Evolutionary conservation across 2,797 vertebrate species (phyloP).

Genomic region (Labroides dimidiatus): DNA sequence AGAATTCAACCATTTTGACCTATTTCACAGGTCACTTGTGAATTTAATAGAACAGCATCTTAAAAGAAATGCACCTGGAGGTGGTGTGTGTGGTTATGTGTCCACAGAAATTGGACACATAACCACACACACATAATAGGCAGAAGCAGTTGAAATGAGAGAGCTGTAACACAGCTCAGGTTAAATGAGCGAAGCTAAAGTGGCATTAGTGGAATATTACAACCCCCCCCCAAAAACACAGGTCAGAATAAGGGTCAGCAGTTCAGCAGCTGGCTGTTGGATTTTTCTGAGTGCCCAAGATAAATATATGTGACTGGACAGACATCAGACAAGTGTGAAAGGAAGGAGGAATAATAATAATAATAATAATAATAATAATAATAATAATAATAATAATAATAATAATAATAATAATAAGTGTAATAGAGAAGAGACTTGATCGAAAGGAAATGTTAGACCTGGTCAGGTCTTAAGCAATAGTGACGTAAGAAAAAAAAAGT

Average conservation of each 20-base stretch:
- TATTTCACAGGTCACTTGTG: slow-evolving; percentile 36
- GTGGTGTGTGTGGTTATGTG: not conserved
- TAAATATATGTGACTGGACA: not conserved
- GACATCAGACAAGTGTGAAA: not conserved
- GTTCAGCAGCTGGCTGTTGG: slow-evolving; percentile 22
- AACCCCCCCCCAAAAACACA: not conserved
- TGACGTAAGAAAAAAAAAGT: not conserved
- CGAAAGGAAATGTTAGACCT: slow-evolving; percentile 17
- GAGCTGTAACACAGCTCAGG: slow-evolving; percentile 36
- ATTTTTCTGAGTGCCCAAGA: slow-evolving; percentile 14
- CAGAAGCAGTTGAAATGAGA: slow-evolving; percentile 18
- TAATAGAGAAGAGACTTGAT: not conserved
- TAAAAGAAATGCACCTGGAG: slow-evolving; percentile 25
- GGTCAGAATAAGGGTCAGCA: slow-evolving; percentile 26
- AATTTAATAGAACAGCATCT: slow-evolving; percentile 16
- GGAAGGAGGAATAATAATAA: not conserved
- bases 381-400: slow-evolving; percentile 6
- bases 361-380: slow-evolving; percentile 2
- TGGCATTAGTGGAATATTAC: slow-evolving; percentile 29
- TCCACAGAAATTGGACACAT: slow-evolving; percentile 11
- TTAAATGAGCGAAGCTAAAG: slow-evolving; percentile 28
- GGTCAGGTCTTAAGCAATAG: not conserved
- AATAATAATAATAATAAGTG: slow-evolving; percentile 1
- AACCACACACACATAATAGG: slow-evolving; percentile 2
- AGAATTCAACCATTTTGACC: slow-evolving; percentile 47